Evolutionary conservation across 2,888 invertebrate genomes (phyloP), one percentile per base, ranked within the genome.

Genomic region (Podotricha telesiphe): DNA sequence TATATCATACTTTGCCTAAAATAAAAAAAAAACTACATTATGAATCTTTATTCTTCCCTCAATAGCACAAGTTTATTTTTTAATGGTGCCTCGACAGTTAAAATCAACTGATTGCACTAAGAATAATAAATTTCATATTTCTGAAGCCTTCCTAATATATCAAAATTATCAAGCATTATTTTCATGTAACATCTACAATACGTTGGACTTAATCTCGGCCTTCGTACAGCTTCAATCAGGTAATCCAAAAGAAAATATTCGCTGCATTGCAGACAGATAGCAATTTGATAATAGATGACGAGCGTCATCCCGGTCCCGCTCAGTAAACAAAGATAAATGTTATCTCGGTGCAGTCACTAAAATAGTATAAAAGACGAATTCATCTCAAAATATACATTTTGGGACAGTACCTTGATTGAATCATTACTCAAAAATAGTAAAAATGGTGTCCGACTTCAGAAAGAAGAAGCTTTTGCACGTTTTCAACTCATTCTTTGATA

Each of bases 401-500:
- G 67, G 66, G 56, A 45, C 20, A 40, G 19, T 34, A 15, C 17
- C 47, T 48, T 15, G 17, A 34, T 55, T 55, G 17, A 20, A 55
- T 11, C 34, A 6, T 17, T 34, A 55, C 34, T 11, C 8, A 55
- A 2, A 55, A 7, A 62, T 10, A 28, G 22, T 13, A 95, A 90
- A 86, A 83, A 91, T 91, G 90, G 96, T 97, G 87, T 96, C 97
- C 75, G 97, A 97, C 78, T 98, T 97, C 91, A 96, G 97, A 85
- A 96, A 96, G 93, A 96, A 97, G 94, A 98, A 98, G 89, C 94
- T 97, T 47, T 94, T 96, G 76, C 96, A 96, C 89, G 96, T 97
- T 67, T 98, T 97, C 94, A 95, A 96, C 84, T 95, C 96, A 58
- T 97, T 97, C 91, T 97, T 97, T 80, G 98, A 98, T 93, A 96